Conservation (phyloP, 2,797 vertebrate species). For the Sternotherus odoratus region DNA sequence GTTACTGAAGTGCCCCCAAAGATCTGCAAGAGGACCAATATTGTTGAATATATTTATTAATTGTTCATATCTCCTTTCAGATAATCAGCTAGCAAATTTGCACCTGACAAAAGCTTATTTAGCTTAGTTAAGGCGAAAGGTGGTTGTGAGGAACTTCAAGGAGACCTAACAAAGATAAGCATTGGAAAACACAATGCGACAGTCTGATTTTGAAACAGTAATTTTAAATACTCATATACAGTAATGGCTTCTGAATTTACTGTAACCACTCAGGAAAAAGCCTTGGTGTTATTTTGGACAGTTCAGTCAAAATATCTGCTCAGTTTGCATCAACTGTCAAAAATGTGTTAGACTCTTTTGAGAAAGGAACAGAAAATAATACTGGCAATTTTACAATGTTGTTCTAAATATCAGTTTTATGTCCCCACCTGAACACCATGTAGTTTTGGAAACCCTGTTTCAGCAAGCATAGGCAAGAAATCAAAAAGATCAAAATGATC, state of each 20-base stretch:
- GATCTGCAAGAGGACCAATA: neutral
- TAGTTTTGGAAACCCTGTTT: no score
- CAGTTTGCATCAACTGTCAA: neutral
- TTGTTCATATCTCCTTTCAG: neutral
- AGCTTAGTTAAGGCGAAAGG: neutral
- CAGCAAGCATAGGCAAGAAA: neutral
- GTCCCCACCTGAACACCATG: neutral
- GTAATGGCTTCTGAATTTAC: neutral
- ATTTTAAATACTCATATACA: neutral
- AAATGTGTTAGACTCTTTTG: neutral
- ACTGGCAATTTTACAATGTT: neutral
- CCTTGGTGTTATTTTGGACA: neutral
- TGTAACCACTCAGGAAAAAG: neutral
- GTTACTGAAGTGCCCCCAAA: neutral
- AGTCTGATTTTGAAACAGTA: slow-evolving; percentile 6
- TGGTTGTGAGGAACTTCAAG: neutral
- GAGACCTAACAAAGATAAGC: neutral
- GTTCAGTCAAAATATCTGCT: neutral
- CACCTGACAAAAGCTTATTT: neutral
- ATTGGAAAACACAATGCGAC: neutral
- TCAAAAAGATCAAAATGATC: slow-evolving; percentile 10
- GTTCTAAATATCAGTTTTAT: neutral
- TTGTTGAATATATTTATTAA: neutral
- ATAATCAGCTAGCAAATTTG: neutral
- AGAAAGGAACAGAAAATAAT: neutral